Evolutionary conservation across 2,888 invertebrate species (phyloP).

Genomic region (Raillietiella orientalis): DNA sequence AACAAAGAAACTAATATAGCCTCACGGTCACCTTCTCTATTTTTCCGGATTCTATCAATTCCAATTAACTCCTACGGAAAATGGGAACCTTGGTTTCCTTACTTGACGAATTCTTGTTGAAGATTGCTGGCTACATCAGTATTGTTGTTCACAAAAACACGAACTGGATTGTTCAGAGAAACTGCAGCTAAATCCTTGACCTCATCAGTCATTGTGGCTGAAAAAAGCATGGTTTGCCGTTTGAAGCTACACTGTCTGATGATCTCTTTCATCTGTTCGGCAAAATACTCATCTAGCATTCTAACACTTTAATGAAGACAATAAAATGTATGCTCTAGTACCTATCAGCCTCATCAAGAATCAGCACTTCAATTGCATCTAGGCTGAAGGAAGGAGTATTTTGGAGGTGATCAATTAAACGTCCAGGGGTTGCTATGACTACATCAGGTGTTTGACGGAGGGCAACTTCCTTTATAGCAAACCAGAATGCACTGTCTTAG

Average conservation of each 20-base stretch:
- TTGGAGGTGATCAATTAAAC: conserved; percentile 66
- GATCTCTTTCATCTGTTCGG: conserved; percentile 96
- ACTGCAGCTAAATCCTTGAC: conserved; percentile 79
- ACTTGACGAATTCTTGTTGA: conserved; percentile 75
- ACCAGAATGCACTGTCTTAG: conserved; percentile 14
- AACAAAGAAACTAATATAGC: conserved; percentile 50
- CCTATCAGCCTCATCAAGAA: conserved; percentile 43
- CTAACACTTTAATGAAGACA: conserved; percentile 14
- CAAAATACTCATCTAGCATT: conserved; percentile 94
- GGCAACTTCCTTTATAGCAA: conserved; percentile 17
- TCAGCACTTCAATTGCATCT: conserved; percentile 57
- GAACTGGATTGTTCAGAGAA: conserved; percentile 66
- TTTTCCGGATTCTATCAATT: conserved; percentile 36
- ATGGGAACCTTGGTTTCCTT: conserved; percentile 5
- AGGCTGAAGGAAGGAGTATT: conserved; percentile 43
- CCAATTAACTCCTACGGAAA: conserved; percentile 4
- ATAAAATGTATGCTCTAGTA: conserved; percentile 8
- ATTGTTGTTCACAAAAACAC: conserved; percentile 81
- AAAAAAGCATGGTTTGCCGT: conserved; percentile 85
- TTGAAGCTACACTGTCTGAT: conserved; percentile 64
- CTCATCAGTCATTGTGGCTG: conserved; percentile 97
- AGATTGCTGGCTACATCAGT: conserved; percentile 82
- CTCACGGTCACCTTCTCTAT: conserved; percentile 66
- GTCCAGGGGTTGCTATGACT: conserved; percentile 67
- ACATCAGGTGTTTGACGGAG: conserved; percentile 59